Conservation (phyloP, 2,113 vertebrate species). For the Phaethornis superciliosus region DNA sequence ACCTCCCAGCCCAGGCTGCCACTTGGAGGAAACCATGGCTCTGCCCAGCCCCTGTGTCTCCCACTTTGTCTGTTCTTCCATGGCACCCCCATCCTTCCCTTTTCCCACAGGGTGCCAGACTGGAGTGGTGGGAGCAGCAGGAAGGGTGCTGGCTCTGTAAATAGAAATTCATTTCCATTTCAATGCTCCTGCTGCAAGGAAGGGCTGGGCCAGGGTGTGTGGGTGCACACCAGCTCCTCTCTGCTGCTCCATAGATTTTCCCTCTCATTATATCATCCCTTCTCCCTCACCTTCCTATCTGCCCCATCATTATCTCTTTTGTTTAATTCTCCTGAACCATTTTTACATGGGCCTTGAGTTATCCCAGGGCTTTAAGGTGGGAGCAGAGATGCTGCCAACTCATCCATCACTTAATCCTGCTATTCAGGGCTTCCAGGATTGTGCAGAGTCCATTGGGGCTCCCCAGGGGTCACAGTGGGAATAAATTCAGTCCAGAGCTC, state of each 20-base stretch:
- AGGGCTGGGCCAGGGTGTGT: neutral
- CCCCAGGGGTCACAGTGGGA: neutral
- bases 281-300: neutral
- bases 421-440: accelerated
- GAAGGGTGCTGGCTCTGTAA: neutral
- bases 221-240: neutral
- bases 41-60: neutral
- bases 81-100: neutral
- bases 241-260: neutral
- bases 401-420: too few species aligned
- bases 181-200: neutral
- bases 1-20: neutral
- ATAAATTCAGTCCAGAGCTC: neutral
- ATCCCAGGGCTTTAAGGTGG: neutral
- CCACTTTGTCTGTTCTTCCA: neutral
- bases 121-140: neutral
- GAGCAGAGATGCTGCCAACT: neutral
- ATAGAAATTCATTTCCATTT: conserved; percentile 35
- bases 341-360: neutral
- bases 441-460: neutral
- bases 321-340: neutral
- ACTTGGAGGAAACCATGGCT: neutral
- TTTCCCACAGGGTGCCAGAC: neutral
- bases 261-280: neutral
- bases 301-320: neutral